phyloP scores from a whole-genome alignment of 2,113 vertebrate genomes.

The Hippocampus mohnikei region DNA sequence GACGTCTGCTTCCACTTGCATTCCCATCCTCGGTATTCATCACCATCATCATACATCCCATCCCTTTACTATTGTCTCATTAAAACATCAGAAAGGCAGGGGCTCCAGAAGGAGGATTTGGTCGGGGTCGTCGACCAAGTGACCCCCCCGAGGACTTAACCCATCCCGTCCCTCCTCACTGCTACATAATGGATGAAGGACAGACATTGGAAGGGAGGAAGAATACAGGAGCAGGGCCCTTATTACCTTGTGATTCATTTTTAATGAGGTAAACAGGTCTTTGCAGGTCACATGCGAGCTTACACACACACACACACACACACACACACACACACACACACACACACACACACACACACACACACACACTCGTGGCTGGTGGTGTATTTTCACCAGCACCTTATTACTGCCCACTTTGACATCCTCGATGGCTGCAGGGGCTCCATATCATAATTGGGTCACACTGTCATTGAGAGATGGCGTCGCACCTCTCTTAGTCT shows the following conservation, averaged over 20 bases:
- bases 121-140: slow-evolving; percentile 43
- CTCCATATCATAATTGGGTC: slow-evolving; percentile 70
- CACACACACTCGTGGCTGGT: slow-evolving; percentile 22
- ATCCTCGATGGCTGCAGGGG: slow-evolving; percentile 60
- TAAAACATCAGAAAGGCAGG: slow-evolving; percentile 36
- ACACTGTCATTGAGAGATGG: slow-evolving; percentile 66
- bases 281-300: slow-evolving; percentile 67
- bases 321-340: slow-evolving; percentile 39
- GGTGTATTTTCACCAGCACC: slow-evolving; percentile 54
- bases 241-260: slow-evolving; percentile 76
- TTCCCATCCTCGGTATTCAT: slow-evolving; percentile 24
- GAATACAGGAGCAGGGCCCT: slow-evolving; percentile 35
- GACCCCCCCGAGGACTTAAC: slow-evolving; percentile 67
- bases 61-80: slow-evolving; percentile 52
- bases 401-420: slow-evolving; percentile 62
- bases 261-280: slow-evolving; percentile 76
- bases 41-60: slow-evolving; percentile 27
- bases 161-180: slow-evolving; percentile 44
- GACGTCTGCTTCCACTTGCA: slow-evolving; percentile 8
- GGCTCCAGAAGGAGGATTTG: slow-evolving; percentile 21
- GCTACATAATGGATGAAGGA: slow-evolving; percentile 74
- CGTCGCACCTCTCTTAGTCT: slow-evolving; percentile 51
- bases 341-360: slow-evolving; percentile 32
- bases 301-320: slow-evolving; percentile 21
- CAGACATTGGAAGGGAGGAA: slow-evolving; percentile 46